Conservation (phyloP, 1,140 invertebrate species). For the Limonius californicus region DNA sequence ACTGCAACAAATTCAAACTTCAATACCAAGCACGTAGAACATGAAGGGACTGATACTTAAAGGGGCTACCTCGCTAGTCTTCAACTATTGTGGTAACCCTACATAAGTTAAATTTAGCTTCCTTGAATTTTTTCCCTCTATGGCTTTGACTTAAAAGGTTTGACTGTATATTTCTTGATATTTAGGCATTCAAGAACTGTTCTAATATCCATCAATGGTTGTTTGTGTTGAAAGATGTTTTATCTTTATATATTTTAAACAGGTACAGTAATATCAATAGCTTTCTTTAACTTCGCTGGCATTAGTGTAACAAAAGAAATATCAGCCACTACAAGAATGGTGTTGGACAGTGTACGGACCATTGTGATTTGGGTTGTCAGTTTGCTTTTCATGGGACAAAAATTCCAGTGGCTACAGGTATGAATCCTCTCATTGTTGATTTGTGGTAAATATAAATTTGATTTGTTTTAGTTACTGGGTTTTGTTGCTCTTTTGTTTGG, state of each 20-base stretch:
- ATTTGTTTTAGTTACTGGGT: slow-evolving; percentile 36
- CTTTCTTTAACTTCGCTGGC: slow-evolving; percentile 95
- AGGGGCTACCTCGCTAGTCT: no score
- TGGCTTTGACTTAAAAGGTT: no score
- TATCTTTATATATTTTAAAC: slow-evolving; percentile 21
- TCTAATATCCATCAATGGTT: slow-evolving; percentile 4
- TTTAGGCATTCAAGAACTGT: no score
- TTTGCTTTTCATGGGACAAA: slow-evolving; percentile 70
- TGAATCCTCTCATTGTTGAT: slow-evolving; percentile 17
- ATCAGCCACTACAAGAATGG: slow-evolving; percentile 88
- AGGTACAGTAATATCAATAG: slow-evolving; percentile 88
- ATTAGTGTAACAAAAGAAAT: slow-evolving; percentile 94
- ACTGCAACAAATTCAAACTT: no score
- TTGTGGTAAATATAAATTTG: background rate
- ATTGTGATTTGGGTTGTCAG: slow-evolving; percentile 86
- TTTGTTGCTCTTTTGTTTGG: slow-evolving; percentile 35
- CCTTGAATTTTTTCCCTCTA: no score
- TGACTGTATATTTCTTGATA: no score
- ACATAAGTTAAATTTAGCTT: no score
- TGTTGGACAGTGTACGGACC: slow-evolving; percentile 86
- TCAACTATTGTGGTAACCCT: no score
- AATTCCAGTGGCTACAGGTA: slow-evolving; percentile 76
- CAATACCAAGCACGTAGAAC: no score
- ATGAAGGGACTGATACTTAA: no score
- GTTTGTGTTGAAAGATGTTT: background rate